phyloP scores from a whole-genome alignment of 1,140 invertebrate genomes.

The Heliconius nattereri region DNA sequence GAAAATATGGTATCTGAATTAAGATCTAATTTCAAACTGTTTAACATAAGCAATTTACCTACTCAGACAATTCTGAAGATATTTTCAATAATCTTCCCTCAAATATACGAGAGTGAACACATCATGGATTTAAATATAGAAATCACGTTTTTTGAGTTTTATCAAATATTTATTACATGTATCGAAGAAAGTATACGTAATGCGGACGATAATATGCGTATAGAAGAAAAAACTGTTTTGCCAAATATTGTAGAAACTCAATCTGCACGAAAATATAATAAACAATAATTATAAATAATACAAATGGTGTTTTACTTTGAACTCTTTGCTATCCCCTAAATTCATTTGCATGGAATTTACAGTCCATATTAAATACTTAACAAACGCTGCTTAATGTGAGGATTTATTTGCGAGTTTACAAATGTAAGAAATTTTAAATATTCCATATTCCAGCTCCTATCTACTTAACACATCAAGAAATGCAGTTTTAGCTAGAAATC shows the following conservation, averaged over 20 bases:
- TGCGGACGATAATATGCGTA: constrained; percentile 14
- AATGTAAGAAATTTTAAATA: too few species aligned
- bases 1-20: constrained; percentile 15
- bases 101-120: constrained; percentile 48
- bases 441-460: too few species aligned
- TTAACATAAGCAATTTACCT: constrained; percentile 65
- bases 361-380: too few species aligned
- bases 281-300: constrained; percentile 12
- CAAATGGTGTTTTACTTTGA: neutral
- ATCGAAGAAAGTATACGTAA: constrained; percentile 61
- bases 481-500: too few species aligned
- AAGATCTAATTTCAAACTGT: constrained; percentile 50
- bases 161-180: constrained; percentile 72
- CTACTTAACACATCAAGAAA: too few species aligned
- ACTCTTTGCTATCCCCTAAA: neutral
- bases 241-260: constrained; percentile 11
- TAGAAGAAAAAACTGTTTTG: constrained; percentile 6
- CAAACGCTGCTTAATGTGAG: too few species aligned
- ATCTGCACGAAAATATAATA: neutral
- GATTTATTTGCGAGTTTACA: too few species aligned
- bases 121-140: constrained; percentile 76
- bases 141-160: constrained; percentile 83
- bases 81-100: constrained; percentile 63
- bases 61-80: constrained; percentile 60
- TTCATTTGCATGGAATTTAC: too few species aligned